Base-by-base conservation (phyloP, 2,113 vertebrate species). In the Rhinichthys klamathensis region DNA sequence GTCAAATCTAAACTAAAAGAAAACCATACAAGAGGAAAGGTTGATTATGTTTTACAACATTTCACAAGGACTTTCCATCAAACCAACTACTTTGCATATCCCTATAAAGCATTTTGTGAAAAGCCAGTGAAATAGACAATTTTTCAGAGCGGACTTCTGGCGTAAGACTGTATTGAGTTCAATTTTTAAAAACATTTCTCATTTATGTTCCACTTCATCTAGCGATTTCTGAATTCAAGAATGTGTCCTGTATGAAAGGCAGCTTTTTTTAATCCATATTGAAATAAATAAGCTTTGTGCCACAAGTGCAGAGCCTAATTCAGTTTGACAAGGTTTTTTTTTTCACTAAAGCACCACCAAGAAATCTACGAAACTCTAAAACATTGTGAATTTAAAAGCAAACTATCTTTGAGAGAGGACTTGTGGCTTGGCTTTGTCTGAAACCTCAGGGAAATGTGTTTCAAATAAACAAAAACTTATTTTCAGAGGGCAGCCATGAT, bases 401-500 rank as follows among this genome's bases (percentile, higher is more conserved):
- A 44, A 67, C 61, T 30, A 84, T 67, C 73, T 77, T 21, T 84
- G 23, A 38, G 32, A 8, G 54, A 78, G 16, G 49, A 76, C 77
- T 41, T 32, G 67, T 82, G 80, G 63, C 80, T 67, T 82, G 79
- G 79, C 79, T 65, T 77, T 65, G 13, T 23, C 67, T 65, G 76
- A 63, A 83, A 88, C 88, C 91, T 85, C 87, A 85, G 75, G 13
- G 80, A 89, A 92, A 93, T 89, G 88, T 89, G 91, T 90, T 93
- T 92, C 88, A 86, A 91, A 94, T 93, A 92, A 93, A 93, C 89
- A 90, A 80, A 80, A 92, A 61, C 38, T 58, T 92, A 90, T 93
- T 93, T 92, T 90, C 65, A 83, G 91, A 67, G 92, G 89, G 83
- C 91, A 87, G 90, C 91, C 90, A 90, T 91, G 92, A 93, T 94